Evolutionary conservation across 2,888 invertebrate species (phyloP).

Genomic region (Ochropleura plecta): DNA sequence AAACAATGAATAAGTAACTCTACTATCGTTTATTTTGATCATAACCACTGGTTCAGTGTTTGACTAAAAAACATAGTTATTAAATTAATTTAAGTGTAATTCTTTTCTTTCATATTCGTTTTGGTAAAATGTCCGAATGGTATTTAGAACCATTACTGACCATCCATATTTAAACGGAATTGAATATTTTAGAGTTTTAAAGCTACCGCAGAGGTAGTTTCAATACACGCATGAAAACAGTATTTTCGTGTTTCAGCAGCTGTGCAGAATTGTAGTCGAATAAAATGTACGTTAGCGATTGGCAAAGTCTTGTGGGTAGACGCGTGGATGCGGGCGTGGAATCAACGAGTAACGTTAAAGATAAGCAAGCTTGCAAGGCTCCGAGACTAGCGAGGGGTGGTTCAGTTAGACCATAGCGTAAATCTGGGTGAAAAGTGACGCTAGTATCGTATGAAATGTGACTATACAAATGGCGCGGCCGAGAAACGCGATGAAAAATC

Average conservation of each 20-base stretch:
- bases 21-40: background rate
- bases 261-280: conserved; percentile 64
- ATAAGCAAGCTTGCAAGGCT: conserved; percentile 69
- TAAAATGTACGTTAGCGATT: conserved; percentile 71
- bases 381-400: conserved; percentile 15
- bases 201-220: background rate
- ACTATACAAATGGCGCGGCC: conserved; percentile 72
- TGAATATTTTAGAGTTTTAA: background rate
- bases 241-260: conserved; percentile 14
- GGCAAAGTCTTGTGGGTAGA: conserved; percentile 72
- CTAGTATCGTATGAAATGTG: conserved; percentile 72
- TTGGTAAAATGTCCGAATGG: background rate
- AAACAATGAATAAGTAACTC: background rate
- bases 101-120: background rate
- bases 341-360: conserved; percentile 73
- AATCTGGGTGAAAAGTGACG: conserved; percentile 70
- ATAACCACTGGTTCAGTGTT: background rate
- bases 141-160: background rate
- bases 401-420: conserved; percentile 59
- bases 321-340: conserved; percentile 70
- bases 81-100: background rate
- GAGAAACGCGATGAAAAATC: conserved; percentile 79
- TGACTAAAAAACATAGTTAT: background rate
- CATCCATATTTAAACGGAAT: background rate
- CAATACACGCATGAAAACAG: background rate